Evolutionary conservation across 2,888 invertebrate genomes (phyloP).

Genomic region (Junonia oenone): DNA sequence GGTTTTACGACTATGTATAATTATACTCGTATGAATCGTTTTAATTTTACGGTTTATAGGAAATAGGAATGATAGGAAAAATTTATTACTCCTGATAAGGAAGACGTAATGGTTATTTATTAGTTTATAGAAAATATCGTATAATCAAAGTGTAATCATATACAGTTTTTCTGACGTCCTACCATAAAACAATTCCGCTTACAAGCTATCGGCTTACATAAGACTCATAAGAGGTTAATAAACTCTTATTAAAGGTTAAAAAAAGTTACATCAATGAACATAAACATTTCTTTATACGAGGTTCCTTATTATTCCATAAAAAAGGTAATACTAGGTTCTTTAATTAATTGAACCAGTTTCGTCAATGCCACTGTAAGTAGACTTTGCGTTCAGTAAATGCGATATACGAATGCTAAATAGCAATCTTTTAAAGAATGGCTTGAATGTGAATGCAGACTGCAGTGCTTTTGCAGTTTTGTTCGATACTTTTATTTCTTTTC

Average conservation of each 20-base stretch:
- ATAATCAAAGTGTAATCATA: too few species aligned
- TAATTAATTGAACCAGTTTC: background rate
- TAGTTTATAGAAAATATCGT: too few species aligned
- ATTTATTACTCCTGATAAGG: too few species aligned
- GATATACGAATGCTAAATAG: constrained; percentile 4
- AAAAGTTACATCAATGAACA: background rate
- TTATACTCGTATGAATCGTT: too few species aligned
- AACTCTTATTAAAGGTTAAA: background rate
- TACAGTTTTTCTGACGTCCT: too few species aligned
- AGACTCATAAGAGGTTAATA: background rate
- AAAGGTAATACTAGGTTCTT: background rate
- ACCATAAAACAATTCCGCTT: too few species aligned
- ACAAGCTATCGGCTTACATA: too few species aligned
- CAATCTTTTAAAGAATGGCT: constrained; percentile 6
- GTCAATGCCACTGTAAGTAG: background rate
- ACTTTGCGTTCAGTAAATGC: constrained; percentile 1
- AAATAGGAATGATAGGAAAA: too few species aligned
- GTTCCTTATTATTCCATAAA: background rate
- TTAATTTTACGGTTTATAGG: too few species aligned
- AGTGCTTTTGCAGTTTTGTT: constrained; percentile 13
- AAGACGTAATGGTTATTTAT: too few species aligned
- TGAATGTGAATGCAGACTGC: constrained; percentile 9
- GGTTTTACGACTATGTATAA: too few species aligned
- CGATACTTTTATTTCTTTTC: constrained; percentile 15
- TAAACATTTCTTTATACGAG: background rate